Base-by-base conservation (phyloP, 2,888 invertebrate species). In the Sphaerophoria taeniata region DNA sequence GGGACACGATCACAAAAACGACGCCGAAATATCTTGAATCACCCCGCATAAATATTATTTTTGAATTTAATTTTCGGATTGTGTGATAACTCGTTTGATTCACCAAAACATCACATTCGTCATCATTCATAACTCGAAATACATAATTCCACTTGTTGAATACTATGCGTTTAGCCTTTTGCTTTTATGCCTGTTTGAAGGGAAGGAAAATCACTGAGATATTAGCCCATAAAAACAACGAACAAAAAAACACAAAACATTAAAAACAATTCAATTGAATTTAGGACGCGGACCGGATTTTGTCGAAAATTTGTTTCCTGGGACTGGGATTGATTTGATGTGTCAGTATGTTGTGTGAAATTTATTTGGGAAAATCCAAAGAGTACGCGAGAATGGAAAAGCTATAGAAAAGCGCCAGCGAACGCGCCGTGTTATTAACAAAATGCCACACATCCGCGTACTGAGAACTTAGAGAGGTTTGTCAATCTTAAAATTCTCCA, bases 101-200 rank as follows among this genome's bases (percentile, higher is more conserved):
- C 39, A 78, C 49, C 36, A 12, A 65, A 34, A 11, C 60, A 60
- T 43, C 56, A 24, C 24, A 24, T 24, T 24, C 24, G 24, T 12
- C 49, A 34, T 45, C 43, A 51, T 43, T 60, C 61, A 58, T 79
- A 58, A 73, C 79, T 43, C 43, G 75, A 33, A n/a, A 24, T 67
- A n/a, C 84, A 84, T 72, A 56, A 69, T 71, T 72, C 80, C 80
- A 84, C 84, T 84, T 84, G 75, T 84, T 84, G 84, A 76, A 72
- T 53, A 9, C 24, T 24, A 24, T 24, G 24, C 24, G 1, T 24
- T 24, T 24, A 24, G 24, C 24, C 24, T 24, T 24, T 24, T 24
- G 24, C 24, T 24, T 1, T 1, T 61, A 24, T 5, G 72, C 84
- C 84, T 84, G 80, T 84, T 72, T 69, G 7, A 79, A 47, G 43